Conservation (phyloP, 2,797 vertebrate genomes). For the Alcedo quadribrachys region DNA sequence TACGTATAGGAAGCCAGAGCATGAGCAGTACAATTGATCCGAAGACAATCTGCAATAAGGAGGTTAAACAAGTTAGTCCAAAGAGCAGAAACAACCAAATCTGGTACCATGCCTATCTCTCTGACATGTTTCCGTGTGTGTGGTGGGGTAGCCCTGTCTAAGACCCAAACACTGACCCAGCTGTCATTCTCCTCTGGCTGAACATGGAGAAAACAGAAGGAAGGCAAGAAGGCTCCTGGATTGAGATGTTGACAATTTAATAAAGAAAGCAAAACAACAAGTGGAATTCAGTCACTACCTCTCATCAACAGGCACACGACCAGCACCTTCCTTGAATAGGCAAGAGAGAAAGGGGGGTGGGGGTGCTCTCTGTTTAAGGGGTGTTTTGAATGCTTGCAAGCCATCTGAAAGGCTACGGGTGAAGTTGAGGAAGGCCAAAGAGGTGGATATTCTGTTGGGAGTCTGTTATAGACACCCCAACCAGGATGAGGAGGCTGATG, state of each 20-base stretch:
- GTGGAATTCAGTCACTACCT: neutral
- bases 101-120: neutral
- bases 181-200: neutral
- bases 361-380: too few species aligned
- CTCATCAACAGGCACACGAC: neutral
- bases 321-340: neutral
- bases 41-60: slow-evolving; percentile 88
- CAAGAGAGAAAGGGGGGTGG: too few species aligned
- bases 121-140: neutral
- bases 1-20: slow-evolving; percentile 96
- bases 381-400: too few species aligned
- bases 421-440: too few species aligned
- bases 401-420: too few species aligned
- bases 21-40: slow-evolving; percentile 96
- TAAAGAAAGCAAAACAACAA: neutral
- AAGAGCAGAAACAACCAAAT: neutral
- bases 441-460: too few species aligned
- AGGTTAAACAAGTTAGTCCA: neutral
- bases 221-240: neutral
- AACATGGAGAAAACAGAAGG: neutral
- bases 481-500: too few species aligned
- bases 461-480: too few species aligned
- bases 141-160: neutral
- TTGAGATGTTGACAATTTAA: neutral
- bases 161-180: neutral